These are phyloP conservation scores for Hyposoter dolosus DNA, from an alignment of 2,888 invertebrate species.

Conservation along the genomic window DNA sequence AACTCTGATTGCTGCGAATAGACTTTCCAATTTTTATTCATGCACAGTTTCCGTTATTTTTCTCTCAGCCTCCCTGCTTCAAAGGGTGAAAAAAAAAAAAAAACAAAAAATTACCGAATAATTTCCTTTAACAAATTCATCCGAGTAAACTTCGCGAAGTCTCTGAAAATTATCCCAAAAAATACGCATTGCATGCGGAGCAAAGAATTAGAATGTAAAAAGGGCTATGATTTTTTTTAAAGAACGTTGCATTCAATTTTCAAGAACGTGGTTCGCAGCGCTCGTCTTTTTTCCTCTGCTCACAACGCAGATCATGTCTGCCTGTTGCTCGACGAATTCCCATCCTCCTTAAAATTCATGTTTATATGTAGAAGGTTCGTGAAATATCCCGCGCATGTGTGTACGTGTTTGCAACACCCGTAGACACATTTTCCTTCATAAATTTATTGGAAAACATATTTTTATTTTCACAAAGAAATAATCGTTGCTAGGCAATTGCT, in stretches of 20 bases:
- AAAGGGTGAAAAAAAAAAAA: not conserved
- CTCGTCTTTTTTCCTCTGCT: not conserved
- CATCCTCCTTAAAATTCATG: not conserved
- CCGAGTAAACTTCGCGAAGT: not conserved
- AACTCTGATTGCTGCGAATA: not conserved
- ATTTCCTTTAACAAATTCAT: not conserved
- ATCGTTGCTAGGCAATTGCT: not conserved
- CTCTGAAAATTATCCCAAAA: not conserved
- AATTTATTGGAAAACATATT: not conserved
- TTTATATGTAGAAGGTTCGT: not conserved
- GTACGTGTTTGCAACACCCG: not conserved
- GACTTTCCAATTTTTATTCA: not conserved
- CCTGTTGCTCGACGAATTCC: conserved; percentile 39
- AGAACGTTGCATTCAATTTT: conserved; percentile 23
- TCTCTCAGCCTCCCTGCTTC: not conserved
- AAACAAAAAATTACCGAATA: not conserved
- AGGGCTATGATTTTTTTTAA: not conserved
- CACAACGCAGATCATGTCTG: not conserved
- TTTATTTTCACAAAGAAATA: not conserved
- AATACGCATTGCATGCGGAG: not conserved
- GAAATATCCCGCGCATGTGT: not conserved
- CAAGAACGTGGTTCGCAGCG: conserved; percentile 5
- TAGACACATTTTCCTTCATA: not conserved
- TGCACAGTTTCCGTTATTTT: not conserved
- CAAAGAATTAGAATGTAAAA: not conserved